These are phyloP conservation scores for Trichosurus vulpecula DNA, from an alignment of 2,797 vertebrate genomes.

Conservation along the genomic window DNA sequence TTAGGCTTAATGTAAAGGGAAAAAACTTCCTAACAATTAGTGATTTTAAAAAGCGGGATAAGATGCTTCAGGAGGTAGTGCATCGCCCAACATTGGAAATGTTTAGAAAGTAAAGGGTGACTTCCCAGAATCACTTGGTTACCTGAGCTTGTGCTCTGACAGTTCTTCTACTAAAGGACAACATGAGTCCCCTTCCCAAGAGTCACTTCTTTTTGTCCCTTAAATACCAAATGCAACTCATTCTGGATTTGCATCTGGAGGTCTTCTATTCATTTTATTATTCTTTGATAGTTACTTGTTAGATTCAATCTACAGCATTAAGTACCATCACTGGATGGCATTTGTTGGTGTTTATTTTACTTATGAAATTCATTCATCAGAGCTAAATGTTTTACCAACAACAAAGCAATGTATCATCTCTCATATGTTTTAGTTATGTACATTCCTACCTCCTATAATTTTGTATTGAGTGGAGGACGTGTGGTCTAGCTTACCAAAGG, in stretches of 20 bases:
- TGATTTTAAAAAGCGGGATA: not conserved
- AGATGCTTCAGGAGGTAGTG: not conserved
- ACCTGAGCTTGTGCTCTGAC: not conserved
- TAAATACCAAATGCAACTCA: not conserved
- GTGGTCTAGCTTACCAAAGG: not conserved
- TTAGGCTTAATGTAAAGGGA: not conserved
- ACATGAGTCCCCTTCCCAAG: not conserved
- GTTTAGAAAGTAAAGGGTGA: not conserved
- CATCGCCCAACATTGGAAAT: not conserved
- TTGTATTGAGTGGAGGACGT: not conserved
- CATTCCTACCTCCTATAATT: not conserved
- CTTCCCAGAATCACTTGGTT: not conserved
- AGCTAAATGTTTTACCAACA: not conserved
- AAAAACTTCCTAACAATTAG: not conserved
- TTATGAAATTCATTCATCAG: not conserved
- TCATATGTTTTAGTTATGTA: not conserved
- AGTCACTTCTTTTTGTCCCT: not conserved
- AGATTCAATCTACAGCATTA: not conserved
- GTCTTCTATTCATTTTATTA: not conserved
- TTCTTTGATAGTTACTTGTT: not conserved
- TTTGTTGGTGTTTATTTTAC: not conserved
- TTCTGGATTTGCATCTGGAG: not conserved
- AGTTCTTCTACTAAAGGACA: not conserved
- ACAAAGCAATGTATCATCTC: not conserved
- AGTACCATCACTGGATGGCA: not conserved